These are phyloP conservation scores for Ornithoptera priamus DNA, from an alignment of 2,888 invertebrate species.

Conservation along the genomic window DNA sequence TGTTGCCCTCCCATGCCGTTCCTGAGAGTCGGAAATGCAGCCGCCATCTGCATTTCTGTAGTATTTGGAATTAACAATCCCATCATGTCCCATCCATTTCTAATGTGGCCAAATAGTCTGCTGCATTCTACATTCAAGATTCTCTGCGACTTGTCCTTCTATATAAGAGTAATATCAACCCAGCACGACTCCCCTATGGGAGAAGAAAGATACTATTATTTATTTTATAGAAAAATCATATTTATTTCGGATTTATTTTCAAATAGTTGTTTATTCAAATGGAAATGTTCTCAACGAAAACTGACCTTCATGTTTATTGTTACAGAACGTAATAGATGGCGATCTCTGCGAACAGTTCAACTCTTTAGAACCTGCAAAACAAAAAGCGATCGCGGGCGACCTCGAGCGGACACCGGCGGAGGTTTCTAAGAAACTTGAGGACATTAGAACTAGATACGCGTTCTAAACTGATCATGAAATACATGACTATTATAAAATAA, in stretches of 20 bases:
- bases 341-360: conserved; percentile 99
- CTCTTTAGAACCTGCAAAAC: conserved; percentile 95
- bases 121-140: too few relatives aligned
- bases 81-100: too few relatives aligned
- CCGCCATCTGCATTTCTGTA: conserved; percentile 52
- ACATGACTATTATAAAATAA: conserved; percentile 26
- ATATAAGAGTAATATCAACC: too few relatives aligned
- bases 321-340: conserved; percentile 97
- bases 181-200: too few relatives aligned
- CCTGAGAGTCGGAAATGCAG: conserved; percentile 70
- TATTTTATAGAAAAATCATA: too few relatives aligned
- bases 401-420: conserved; percentile 97
- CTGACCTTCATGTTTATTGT: conserved; percentile 4
- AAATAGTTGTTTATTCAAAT: neutral
- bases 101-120: too few relatives aligned
- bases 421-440: conserved; percentile 99
- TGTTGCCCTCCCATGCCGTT: conserved; percentile 44
- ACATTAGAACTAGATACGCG: conserved; percentile 98
- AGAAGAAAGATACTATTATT: too few relatives aligned
- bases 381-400: conserved; percentile 96
- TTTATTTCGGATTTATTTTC: neutral
- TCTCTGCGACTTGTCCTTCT: too few relatives aligned
- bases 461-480: conserved; percentile 83
- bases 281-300: neutral
- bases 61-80: conserved; percentile 68